A percentile compares a stretch with the other conserved stretches of the same genome.
Evolutionary conservation across 2,113 vertebrate species (phyloP).

Genomic region (Ifrita kowaldi): DNA sequence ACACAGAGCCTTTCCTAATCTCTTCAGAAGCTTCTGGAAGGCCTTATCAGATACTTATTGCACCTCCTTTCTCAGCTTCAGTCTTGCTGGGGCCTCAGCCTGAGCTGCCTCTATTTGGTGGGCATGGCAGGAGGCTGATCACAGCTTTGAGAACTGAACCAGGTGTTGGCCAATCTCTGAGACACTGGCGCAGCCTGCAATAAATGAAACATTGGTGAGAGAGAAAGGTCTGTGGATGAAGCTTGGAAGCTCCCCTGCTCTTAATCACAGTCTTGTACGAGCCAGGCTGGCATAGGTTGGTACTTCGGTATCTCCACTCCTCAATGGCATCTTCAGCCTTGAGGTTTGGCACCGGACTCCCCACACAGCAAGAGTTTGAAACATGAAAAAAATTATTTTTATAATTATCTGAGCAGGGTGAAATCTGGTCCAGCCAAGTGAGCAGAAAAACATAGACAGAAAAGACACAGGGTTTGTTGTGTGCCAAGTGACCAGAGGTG

Average conservation of each 20-base stretch:
- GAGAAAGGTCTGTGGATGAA: background rate
- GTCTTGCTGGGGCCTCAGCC: background rate
- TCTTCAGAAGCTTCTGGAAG: background rate
- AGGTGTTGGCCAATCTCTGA: constrained; percentile 31
- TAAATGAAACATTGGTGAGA: background rate
- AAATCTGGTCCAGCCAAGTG: background rate
- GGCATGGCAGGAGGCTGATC: background rate
- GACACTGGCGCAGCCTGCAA: constrained; percentile 13
- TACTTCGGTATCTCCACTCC: background rate
- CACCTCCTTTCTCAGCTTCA: background rate
- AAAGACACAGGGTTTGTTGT: background rate
- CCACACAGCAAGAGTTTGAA: background rate
- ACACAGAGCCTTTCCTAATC: background rate
- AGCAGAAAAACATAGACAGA: background rate
- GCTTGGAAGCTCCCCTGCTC: background rate
- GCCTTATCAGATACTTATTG: background rate
- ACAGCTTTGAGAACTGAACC: constrained; percentile 35
- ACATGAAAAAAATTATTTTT: background rate
- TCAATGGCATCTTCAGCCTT: background rate
- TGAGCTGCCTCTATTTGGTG: background rate
- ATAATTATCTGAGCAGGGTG: background rate
- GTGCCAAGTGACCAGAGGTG: background rate
- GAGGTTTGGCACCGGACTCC: background rate
- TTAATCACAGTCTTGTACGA: background rate
- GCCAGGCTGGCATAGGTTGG: background rate